Evolutionary conservation across 1,140 invertebrate species (phyloP).

Genomic region (Amphibalanus amphitrite): DNA sequence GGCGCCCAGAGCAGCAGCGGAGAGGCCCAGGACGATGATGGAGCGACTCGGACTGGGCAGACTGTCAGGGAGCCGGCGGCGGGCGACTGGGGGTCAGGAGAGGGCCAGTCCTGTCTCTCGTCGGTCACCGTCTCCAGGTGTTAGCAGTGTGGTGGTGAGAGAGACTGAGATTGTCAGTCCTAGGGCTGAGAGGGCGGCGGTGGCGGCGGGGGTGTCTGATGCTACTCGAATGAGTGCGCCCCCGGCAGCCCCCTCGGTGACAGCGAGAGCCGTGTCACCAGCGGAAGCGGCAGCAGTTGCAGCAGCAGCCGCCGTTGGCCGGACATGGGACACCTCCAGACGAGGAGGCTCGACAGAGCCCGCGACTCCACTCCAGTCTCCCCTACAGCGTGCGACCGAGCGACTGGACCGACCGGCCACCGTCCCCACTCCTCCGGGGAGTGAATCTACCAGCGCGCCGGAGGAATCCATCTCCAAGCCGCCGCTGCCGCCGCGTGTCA

Average conservation of each 20-base stretch:
- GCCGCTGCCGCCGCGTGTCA: not conserved
- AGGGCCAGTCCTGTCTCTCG: not conserved
- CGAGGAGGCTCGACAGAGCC: no score
- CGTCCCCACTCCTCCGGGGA: no score
- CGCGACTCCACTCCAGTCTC: no score
- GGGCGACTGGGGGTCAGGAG: not conserved
- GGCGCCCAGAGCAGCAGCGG: not conserved
- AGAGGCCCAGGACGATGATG: not conserved
- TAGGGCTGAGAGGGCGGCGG: not conserved
- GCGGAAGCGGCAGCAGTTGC: no score
- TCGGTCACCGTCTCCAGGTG: not conserved
- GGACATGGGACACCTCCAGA: no score
- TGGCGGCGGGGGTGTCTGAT: no score
- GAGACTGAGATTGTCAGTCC: not conserved
- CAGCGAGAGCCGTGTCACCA: no score
- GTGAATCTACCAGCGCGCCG: not conserved
- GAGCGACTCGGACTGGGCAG: not conserved
- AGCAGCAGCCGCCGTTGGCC: no score
- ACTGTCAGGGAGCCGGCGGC: no score
- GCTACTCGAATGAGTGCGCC: no score
- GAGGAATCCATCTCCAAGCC: not conserved
- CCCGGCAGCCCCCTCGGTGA: no score
- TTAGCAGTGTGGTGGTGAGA: not conserved
- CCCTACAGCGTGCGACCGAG: not conserved
- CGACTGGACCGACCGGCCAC: not conserved